phyloP scores from a whole-genome alignment of 2,113 vertebrate species.

The Serinus canaria region DNA sequence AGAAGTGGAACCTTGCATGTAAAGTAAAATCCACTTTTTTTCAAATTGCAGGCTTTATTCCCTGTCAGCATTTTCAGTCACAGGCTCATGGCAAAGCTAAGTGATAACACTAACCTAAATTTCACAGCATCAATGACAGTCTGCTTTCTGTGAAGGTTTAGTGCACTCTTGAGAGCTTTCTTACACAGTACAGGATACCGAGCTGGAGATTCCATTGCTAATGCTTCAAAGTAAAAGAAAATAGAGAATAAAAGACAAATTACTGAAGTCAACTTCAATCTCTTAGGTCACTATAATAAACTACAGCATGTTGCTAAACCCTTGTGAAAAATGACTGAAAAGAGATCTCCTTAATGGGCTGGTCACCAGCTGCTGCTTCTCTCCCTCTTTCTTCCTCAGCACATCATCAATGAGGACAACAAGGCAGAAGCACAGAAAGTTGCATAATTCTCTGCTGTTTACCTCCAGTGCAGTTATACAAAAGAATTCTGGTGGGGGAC shows the following conservation, averaged over 20 bases:
- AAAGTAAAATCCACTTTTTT: background rate
- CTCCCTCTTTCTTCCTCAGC: background rate
- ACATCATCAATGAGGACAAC: background rate
- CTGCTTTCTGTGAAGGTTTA: slow-evolving; percentile 80
- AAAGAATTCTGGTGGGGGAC: background rate
- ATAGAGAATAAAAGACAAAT: background rate
- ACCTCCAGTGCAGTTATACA: background rate
- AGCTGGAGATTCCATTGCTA: slow-evolving; percentile 89
- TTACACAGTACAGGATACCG: slow-evolving; percentile 83
- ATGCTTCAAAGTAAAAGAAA: slow-evolving; percentile 68
- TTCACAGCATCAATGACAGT: slow-evolving; percentile 71
- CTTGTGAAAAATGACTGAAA: background rate
- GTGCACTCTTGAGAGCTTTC: slow-evolving; percentile 82
- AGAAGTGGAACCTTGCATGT: background rate
- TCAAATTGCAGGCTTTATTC: background rate
- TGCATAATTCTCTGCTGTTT: background rate
- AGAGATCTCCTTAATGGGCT: background rate
- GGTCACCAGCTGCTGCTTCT: background rate
- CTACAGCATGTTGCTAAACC: background rate
- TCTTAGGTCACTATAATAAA: background rate
- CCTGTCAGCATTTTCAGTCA: background rate
- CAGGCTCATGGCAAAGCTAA: background rate
- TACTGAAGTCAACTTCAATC: background rate
- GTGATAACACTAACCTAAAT: slow-evolving; percentile 79
- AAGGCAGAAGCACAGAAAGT: background rate